A percentile compares a stretch with the other conserved stretches of the same genome.
Conservation (phyloP, 2,888 invertebrate species). For the Melangyna quadrimaculata region DNA sequence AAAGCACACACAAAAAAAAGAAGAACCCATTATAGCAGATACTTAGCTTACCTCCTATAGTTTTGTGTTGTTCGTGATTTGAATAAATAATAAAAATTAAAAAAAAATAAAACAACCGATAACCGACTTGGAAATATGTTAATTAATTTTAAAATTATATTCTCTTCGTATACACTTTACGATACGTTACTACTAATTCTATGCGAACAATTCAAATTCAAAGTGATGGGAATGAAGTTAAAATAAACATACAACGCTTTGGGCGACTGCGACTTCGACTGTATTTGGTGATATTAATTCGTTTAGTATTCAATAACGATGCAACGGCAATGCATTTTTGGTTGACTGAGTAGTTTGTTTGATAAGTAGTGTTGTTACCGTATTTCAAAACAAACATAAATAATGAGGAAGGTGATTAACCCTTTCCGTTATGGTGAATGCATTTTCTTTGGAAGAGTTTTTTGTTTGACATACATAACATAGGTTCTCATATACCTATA, state of each 20-base stretch:
- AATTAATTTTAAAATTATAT: slow-evolving; percentile 46
- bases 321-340: slow-evolving; percentile 20
- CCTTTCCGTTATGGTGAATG: slow-evolving; percentile 11
- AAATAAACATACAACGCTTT: not conserved
- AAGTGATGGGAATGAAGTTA: not conserved
- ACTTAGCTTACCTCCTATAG: slow-evolving; percentile 38
- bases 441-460: not conserved
- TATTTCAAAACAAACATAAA: not conserved
- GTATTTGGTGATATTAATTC: slow-evolving; percentile 10
- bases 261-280: not conserved
- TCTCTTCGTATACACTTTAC: not conserved
- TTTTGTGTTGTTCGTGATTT: slow-evolving; percentile 48
- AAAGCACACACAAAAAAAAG: not conserved
- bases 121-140: slow-evolving; percentile 55
- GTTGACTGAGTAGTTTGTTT: not conserved
- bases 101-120: slow-evolving; percentile 25
- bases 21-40: slow-evolving; percentile 13
- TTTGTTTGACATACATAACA: too few species aligned
- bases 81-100: slow-evolving; percentile 55
- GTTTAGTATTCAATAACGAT: slow-evolving; percentile 14
- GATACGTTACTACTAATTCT: not conserved
- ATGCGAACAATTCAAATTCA: not conserved
- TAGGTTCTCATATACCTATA: too few species aligned
- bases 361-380: slow-evolving; percentile 11
- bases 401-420: slow-evolving; percentile 29